Percentiles rank a stretch among this genome's conserved stretches.
Conservation (phyloP, 2,888 invertebrate genomes). For the Lamellibrachia columna region DNA sequence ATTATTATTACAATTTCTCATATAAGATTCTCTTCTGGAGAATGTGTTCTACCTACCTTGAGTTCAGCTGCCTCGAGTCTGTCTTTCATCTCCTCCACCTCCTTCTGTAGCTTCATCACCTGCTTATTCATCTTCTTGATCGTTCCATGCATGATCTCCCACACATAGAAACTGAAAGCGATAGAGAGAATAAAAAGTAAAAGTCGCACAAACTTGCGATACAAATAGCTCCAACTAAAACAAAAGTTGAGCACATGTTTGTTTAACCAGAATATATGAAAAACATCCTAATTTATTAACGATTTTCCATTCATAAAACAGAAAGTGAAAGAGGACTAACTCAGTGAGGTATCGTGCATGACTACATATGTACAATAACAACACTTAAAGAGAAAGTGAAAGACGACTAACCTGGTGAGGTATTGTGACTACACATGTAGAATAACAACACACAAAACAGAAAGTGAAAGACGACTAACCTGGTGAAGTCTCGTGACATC, state of each 20-base stretch:
- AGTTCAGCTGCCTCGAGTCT: constrained; percentile 74
- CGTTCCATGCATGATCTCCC: constrained; percentile 96
- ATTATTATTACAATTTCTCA: neutral
- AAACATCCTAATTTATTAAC: no score
- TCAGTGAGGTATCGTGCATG: neutral
- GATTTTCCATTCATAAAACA: neutral
- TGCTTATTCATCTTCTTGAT: constrained; percentile 97
- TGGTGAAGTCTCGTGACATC: constrained; percentile 89
- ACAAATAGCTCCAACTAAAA: no score
- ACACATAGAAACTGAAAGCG: constrained; percentile 81
- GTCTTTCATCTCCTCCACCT: constrained; percentile 85
- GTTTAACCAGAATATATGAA: no score
- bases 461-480: constrained; percentile 64
- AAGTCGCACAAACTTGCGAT: no score
- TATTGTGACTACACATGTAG: no score
- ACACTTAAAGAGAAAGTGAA: neutral
- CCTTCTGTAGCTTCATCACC: constrained; percentile 81
- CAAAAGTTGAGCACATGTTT: no score
- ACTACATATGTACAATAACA: neutral
- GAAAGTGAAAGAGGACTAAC: neutral
- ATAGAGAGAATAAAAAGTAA: no score
- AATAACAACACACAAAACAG: neutral
- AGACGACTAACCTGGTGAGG: no score
- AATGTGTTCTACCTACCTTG: constrained; percentile 46
- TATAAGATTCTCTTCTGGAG: neutral